A percentile compares a stretch with the other conserved stretches of the same genome.
These are phyloP conservation scores for Limnodromus scolopaceus DNA, from an alignment of 2,797 vertebrate genomes.

Conservation along the genomic window DNA sequence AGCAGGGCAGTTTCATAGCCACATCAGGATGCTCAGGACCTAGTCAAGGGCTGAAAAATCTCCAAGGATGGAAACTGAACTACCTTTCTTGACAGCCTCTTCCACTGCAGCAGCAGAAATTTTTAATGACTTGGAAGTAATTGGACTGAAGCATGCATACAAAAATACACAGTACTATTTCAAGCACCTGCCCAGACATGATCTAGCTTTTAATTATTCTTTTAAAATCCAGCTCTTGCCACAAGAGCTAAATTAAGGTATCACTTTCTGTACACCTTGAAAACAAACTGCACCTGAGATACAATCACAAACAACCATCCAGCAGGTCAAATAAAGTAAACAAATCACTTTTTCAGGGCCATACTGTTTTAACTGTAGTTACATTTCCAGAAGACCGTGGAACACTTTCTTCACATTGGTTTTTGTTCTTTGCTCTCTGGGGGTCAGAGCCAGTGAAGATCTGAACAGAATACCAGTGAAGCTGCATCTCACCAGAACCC, in stretches of 20 bases:
- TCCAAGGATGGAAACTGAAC: background rate
- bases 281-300: background rate
- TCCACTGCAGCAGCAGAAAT: background rate
- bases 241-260: background rate
- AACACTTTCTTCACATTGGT: slow-evolving; percentile 53
- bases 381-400: slow-evolving; percentile 65
- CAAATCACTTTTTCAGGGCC: background rate
- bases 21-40: background rate
- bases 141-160: background rate
- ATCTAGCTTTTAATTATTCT: background rate
- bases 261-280: background rate
- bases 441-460: slow-evolving; percentile 81
- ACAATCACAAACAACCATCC: background rate
- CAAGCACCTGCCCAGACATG: background rate
- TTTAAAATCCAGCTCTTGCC: background rate
- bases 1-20: background rate
- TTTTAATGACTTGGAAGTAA: background rate
- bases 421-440: slow-evolving; percentile 72
- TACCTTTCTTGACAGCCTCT: background rate
- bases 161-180: background rate
- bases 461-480: slow-evolving; percentile 91
- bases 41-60: background rate
- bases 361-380: slow-evolving; percentile 74
- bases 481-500: slow-evolving; percentile 86
- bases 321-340: background rate